These are phyloP conservation scores for Mohoua ochrocephala DNA, from an alignment of 2,113 vertebrate genomes.

Conservation along the genomic window DNA sequence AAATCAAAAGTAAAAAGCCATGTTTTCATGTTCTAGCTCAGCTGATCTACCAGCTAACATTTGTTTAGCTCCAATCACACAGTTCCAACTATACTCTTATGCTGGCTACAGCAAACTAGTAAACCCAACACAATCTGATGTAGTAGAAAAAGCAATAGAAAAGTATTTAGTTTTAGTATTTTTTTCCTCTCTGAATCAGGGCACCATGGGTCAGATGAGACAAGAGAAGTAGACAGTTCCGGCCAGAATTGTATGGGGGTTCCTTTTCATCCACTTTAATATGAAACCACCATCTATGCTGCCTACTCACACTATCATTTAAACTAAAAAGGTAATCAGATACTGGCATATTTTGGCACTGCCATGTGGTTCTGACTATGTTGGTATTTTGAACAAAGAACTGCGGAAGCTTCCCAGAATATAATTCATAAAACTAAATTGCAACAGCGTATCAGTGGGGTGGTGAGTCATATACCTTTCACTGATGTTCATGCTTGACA, in stretches of 20 bases:
- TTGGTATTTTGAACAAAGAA: neutral
- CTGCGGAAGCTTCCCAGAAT: neutral
- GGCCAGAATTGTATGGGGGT: neutral
- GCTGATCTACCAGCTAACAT: neutral
- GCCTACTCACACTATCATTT: neutral
- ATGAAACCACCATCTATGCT: neutral
- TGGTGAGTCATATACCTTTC: neutral
- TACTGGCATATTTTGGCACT: neutral
- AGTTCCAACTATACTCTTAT: neutral
- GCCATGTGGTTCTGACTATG: neutral
- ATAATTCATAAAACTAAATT: neutral
- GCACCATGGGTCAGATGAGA: neutral
- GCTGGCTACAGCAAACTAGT: neutral
- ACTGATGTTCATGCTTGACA: neutral
- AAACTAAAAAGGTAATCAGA: neutral
- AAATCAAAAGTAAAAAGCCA: neutral
- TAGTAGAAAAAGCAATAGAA: neutral
- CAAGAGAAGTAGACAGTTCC: neutral
- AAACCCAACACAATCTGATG: neutral
- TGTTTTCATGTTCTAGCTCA: neutral
- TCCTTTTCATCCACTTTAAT: neutral
- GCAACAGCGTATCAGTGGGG: neutral
- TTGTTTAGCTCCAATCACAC: neutral
- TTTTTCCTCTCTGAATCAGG: neutral
- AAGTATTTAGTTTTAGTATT: neutral